Percentiles rank a stretch among this genome's conserved stretches.
Conservation (phyloP, 2,888 invertebrate species). For the Physocephala rufipes region DNA sequence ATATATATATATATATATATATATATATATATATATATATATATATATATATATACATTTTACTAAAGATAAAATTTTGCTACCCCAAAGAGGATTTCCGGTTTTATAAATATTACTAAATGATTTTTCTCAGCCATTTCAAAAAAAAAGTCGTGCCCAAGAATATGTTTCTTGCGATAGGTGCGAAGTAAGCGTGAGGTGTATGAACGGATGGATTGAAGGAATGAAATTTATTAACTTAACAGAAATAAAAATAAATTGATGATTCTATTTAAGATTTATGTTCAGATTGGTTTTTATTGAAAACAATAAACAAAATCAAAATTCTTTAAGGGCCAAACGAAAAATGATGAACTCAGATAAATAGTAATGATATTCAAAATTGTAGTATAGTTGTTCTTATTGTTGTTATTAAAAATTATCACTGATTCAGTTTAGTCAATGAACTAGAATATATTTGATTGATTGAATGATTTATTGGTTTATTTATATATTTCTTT, state of each 20-base stretch:
- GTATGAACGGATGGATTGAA: not conserved
- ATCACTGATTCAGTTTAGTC: too few relatives aligned
- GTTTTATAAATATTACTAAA: not conserved
- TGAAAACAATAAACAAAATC: too few relatives aligned
- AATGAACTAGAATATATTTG: too few relatives aligned
- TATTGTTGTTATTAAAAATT: too few relatives aligned
- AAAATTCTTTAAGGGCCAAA: conserved; percentile 14
- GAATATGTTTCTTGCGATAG: not conserved
- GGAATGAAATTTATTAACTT: conserved; percentile 9
- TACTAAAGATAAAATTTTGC: too few relatives aligned
- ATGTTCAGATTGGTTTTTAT: conserved; percentile 22
- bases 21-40: not conserved
- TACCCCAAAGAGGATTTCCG: conserved; percentile 16
- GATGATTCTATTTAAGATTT: conserved; percentile 45
- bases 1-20: not conserved
- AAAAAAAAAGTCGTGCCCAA: not conserved
- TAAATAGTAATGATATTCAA: too few relatives aligned
- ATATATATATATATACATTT: too few relatives aligned
- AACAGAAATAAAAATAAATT: conserved; percentile 43
- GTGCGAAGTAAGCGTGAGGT: not conserved
- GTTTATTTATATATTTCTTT: too few relatives aligned
- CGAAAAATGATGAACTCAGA: conserved; percentile 10
- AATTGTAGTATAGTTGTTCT: too few relatives aligned
- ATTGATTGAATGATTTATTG: too few relatives aligned
- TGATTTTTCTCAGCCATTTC: not conserved